Evolutionary conservation across 2,888 invertebrate species (phyloP), one percentile per base, ranked within the genome.

Genomic region (Ischnus inquisitorius): DNA sequence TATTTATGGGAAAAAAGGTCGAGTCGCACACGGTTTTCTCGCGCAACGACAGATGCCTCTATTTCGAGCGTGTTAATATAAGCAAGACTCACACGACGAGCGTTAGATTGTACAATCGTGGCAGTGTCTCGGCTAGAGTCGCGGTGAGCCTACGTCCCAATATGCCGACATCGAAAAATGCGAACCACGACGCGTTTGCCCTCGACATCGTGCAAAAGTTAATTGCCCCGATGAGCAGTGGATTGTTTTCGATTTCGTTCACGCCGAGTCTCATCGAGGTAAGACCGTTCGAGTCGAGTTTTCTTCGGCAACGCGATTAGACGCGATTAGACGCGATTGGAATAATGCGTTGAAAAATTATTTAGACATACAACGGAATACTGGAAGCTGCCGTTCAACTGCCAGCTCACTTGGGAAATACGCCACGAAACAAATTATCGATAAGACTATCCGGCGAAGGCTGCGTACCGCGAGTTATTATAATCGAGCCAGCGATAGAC

Each of bases 201-300:
- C 87, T 94, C 12, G 84, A 90, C 16, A 93, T 94, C 3, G 72
- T 81, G 43, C 85, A 80, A 57, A 81, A 92, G 8, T 88, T 85
- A 10, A 90, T 95, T 28, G 89, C 92, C n/a, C 90, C 94, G 1
- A 93, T 93, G 88, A 90, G 90, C 41, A 88, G 88, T 28, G 90
- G 88, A 79, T 88, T 86, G 46, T 90, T 94, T 46, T 89, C 88
- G 0, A 86, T 95, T 48, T 89, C 89, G 0, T 95, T 95, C 82
- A 90, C 89, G 2, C 95, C 95, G 2, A 87, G 85, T n/a, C 81
- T 90, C 2, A 92, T 94, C 71, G 90, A 93, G 85, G 94, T 94
- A 89, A 84, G 62, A n/a, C n/a, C n/a, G n/a, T n/a, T n/a, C n/a
- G n/a, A n/a, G n/a, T n/a, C n/a, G n/a, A n/a, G n/a, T n/a, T n/a